Conservation (phyloP, 1,140 invertebrate species). For the Teleogryllus occipitalis region DNA sequence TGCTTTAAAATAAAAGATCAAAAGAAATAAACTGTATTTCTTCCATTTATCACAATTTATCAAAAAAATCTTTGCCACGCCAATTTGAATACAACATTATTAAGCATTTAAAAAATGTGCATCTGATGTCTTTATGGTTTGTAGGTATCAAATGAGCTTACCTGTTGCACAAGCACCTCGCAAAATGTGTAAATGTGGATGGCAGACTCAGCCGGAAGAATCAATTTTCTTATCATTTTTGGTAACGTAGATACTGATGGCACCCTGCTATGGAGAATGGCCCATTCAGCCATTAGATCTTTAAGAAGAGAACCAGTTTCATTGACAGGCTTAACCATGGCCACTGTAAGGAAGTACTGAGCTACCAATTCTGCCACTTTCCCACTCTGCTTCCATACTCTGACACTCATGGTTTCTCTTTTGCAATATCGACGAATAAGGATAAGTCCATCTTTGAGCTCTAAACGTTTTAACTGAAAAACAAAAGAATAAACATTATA, state of each 20-base stretch:
- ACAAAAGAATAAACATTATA: constrained; percentile 1
- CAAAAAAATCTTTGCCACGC: too few species aligned
- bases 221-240: constrained; percentile 44
- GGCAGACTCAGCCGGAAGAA: constrained; percentile 45
- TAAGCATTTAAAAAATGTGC: too few species aligned
- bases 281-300: constrained; percentile 32
- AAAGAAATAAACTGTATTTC: too few species aligned
- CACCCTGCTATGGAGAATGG: constrained; percentile 27
- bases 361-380: constrained; percentile 42
- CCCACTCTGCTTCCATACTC: constrained; percentile 42
- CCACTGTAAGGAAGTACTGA: constrained; percentile 43
- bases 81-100: too few species aligned
- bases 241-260: constrained; percentile 25
- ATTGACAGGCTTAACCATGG: constrained; percentile 42
- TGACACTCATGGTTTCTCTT: constrained; percentile 31
- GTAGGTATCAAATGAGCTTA: constrained; percentile 31
- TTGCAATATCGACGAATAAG: constrained; percentile 23
- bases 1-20: too few species aligned
- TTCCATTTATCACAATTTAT: too few species aligned
- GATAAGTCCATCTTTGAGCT: constrained; percentile 36
- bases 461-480: constrained; percentile 41
- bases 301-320: constrained; percentile 34
- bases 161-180: constrained; percentile 46
- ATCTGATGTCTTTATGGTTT: too few species aligned
- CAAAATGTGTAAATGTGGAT: constrained; percentile 48